These are phyloP conservation scores for Vespertilio murinus DNA, from an alignment of 2,797 vertebrate species.

Conservation along the genomic window DNA sequence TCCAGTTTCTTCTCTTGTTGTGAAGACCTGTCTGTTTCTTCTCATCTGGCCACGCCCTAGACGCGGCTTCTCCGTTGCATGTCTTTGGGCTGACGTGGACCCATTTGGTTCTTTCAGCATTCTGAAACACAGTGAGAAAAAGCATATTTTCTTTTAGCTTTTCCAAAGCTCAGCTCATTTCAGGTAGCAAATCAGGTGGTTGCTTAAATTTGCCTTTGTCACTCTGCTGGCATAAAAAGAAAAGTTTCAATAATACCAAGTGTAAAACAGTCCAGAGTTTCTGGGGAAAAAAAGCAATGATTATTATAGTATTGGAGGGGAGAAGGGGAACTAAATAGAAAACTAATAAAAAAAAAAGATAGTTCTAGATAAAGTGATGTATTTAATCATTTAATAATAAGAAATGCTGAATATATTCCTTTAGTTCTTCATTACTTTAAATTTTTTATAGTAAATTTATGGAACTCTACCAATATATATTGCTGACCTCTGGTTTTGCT, in stretches of 20 bases:
- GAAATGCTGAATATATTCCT: background rate
- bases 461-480: background rate
- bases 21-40: conserved; percentile 16
- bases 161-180: conserved; percentile 33
- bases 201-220: background rate
- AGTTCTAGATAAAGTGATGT: background rate
- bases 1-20: background rate
- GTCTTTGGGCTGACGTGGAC: background rate
- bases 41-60: background rate
- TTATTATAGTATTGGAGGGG: background rate
- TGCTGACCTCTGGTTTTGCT: background rate
- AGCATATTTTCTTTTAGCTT: background rate
- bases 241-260: background rate
- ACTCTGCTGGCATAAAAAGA: background rate
- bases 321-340: background rate
- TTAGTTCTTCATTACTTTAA: background rate
- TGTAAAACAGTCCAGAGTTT: background rate
- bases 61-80: background rate
- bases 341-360: background rate
- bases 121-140: background rate
- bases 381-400: background rate
- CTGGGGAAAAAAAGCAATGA: background rate
- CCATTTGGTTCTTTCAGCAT: background rate
- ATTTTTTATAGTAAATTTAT: background rate
- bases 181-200: conserved; percentile 16